Conservation (phyloP, 2,113 vertebrate species). For the Miniopterus natalensis region DNA sequence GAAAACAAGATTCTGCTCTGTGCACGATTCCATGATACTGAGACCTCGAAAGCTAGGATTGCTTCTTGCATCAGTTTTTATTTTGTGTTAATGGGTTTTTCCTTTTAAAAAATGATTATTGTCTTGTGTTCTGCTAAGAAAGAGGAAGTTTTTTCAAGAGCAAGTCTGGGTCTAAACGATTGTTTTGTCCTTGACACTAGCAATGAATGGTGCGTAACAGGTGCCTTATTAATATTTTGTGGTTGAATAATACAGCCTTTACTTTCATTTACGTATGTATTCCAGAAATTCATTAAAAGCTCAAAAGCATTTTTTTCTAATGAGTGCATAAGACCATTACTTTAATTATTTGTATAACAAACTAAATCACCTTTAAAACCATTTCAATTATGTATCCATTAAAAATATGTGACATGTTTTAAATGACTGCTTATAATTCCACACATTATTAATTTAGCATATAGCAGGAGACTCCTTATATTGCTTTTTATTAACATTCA, state of each 20-base stretch:
- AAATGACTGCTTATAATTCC: constrained; percentile 78
- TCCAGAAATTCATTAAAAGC: constrained; percentile 32
- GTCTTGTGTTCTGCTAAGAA: not conserved
- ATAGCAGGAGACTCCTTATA: constrained; percentile 47
- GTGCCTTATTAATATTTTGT: not conserved
- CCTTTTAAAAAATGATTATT: not conserved
- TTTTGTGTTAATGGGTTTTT: not conserved
- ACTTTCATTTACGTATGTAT: not conserved
- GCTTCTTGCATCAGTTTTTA: not conserved
- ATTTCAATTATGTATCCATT: constrained; percentile 71
- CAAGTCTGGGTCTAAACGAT: not conserved
- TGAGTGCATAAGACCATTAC: constrained; percentile 15
- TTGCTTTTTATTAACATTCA: constrained; percentile 74
- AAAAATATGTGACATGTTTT: constrained; percentile 70
- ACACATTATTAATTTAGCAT: constrained; percentile 73
- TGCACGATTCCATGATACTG: rapidly evolving
- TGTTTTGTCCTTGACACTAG: not conserved
- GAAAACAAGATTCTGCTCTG: not conserved
- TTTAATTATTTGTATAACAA: constrained; percentile 62
- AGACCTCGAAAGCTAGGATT: not conserved
- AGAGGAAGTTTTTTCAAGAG: not conserved
- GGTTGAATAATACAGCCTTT: constrained; percentile 10
- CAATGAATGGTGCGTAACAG: not conserved
- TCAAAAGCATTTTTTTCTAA: constrained; percentile 23
- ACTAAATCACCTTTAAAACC: constrained; percentile 78